Base-by-base conservation (phyloP, 2,888 invertebrate species). In the Drosophila lutescens region DNA sequence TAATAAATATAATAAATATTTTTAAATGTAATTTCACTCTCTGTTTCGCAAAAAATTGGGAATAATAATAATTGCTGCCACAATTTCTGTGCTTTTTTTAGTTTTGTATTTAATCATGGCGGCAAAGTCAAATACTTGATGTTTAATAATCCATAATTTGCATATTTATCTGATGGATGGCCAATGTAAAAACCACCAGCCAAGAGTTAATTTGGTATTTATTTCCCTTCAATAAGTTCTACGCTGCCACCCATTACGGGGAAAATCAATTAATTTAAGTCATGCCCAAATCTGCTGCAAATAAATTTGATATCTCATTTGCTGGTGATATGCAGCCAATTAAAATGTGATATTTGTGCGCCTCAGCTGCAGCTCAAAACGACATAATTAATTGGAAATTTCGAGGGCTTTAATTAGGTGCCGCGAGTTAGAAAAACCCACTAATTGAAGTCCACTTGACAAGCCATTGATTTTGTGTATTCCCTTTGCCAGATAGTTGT, bases 361-460 rank as follows among this genome's bases (percentile, higher is more conserved):
- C 51, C 61, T 38, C 61, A 15, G 47, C 47, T 20, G 20, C 20
- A 20, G 20, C 47, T 30, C 85, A 67, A 71, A 76, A 81, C 67
- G 65, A 73, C 80, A 75, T 80, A 82, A 86, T 85, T 85, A 84
- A 86, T 77, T 77, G 76, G 60, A 74, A 80, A 80, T 75, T 80
- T 83, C 75, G 77, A 80, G 81, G 61, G 81, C 76, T 80, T 78
- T 81, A 85, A 78, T 81, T 81, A 76, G 79, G 77, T 80, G 77
- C 59, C 73, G 46, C 46, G 77, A 69, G 80, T 80, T 61, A 66
- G 73, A 73, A 71, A 78, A 73, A 63, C 59, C 49, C 46, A 63
- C 73, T 63, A 75, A 72, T 78, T 57, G 65, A 78, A 70, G 75
- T 71, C 75, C 49, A 73, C 69, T 62, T 55, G 69, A 60, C 60